Percentiles rank a stretch among this genome's conserved stretches.
These are phyloP conservation scores for Phalacrocorax aristotelis DNA, from an alignment of 2,113 vertebrate species.

Conservation along the genomic window DNA sequence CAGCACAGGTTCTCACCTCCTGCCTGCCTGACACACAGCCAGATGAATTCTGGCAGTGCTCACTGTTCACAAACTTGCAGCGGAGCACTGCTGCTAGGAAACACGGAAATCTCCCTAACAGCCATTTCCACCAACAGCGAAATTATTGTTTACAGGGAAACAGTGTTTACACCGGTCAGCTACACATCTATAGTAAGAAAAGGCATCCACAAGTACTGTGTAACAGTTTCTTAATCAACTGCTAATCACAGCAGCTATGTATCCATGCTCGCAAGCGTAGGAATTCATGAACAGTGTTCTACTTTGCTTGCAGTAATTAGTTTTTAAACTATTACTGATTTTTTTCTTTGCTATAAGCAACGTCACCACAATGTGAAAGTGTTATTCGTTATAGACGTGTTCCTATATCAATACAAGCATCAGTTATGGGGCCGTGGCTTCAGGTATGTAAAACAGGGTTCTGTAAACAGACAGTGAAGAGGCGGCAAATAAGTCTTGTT, in stretches of 20 bases:
- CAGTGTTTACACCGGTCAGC: background rate
- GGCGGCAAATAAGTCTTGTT: background rate
- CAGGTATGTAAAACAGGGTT: background rate
- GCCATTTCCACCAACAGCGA: background rate
- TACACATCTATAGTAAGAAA: background rate
- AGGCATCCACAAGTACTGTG: background rate
- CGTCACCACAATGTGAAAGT: background rate
- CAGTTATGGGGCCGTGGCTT: background rate
- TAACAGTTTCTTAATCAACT: background rate
- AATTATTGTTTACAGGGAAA: background rate
- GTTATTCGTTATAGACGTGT: background rate
- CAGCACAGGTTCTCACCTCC: background rate
- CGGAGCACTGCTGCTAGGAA: background rate
- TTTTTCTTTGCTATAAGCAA: background rate
- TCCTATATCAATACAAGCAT: background rate
- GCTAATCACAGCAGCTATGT: background rate
- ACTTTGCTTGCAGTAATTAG: background rate
- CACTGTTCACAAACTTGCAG: background rate
- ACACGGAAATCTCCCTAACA: background rate
- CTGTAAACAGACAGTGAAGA: background rate
- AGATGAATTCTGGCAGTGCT: background rate
- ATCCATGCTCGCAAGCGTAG: background rate
- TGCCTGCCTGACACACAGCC: background rate
- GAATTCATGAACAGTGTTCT: background rate
- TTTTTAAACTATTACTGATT: background rate